Conservation (phyloP, 2,113 vertebrate genomes). For the Notothenia rossii region DNA sequence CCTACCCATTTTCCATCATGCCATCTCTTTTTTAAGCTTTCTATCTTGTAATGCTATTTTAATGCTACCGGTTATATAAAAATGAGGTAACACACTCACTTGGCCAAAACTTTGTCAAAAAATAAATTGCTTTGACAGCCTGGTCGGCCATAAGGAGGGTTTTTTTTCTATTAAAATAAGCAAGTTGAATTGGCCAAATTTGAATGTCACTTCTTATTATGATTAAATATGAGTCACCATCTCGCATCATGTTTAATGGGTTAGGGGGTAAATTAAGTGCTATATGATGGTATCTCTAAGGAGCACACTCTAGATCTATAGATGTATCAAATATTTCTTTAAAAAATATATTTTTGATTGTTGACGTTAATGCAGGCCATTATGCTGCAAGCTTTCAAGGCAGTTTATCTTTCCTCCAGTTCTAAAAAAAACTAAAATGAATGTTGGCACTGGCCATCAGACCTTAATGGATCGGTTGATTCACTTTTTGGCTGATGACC, state of each 20-base stretch:
- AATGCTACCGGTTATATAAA: slow-evolving; percentile 51
- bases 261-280: slow-evolving; percentile 1
- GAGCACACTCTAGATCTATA: too few species aligned
- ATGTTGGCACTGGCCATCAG: slow-evolving; percentile 37
- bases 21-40: neutral
- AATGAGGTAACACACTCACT: slow-evolving; percentile 26
- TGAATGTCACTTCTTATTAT: slow-evolving; percentile 27
- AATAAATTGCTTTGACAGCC: slow-evolving; percentile 46
- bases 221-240: slow-evolving; percentile 13
- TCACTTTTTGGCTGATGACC: slow-evolving; percentile 45
- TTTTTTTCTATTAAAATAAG: slow-evolving; percentile 15
- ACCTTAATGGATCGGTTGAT: slow-evolving; percentile 32
- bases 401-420: slow-evolving; percentile 16
- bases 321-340: too few species aligned
- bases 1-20: slow-evolving; percentile 4
- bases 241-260: slow-evolving; percentile 9
- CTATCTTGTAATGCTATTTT: slow-evolving; percentile 49
- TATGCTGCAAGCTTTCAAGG: slow-evolving; percentile 4
- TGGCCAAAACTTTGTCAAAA: slow-evolving; percentile 38
- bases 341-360: neutral
- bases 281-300: too few species aligned
- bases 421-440: slow-evolving; percentile 40
- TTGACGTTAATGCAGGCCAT: too few species aligned
- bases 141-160: slow-evolving; percentile 14
- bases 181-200: slow-evolving; percentile 13